Evolutionary conservation across 2,888 invertebrate genomes (phyloP).

Genomic region (Gibbula magus): DNA sequence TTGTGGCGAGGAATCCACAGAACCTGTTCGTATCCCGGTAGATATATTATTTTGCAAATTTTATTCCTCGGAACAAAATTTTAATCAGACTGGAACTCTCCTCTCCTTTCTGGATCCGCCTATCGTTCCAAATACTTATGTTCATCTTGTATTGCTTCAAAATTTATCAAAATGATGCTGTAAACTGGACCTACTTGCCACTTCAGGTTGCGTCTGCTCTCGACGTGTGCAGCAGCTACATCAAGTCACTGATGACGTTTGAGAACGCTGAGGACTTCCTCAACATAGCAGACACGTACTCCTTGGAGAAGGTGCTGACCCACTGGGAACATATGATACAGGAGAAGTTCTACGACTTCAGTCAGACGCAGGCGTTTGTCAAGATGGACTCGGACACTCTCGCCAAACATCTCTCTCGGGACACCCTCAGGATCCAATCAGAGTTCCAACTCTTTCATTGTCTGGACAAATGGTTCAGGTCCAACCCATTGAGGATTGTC

Average conservation of each 20-base stretch:
- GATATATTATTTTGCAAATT: no score
- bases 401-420: constrained; percentile 61
- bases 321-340: constrained; percentile 71
- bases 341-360: constrained; percentile 70
- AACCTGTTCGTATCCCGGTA: no score
- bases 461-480: constrained; percentile 68
- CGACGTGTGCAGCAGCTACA: constrained; percentile 72
- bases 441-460: constrained; percentile 68
- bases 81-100: no score
- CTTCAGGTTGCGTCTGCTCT: constrained; percentile 69
- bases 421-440: constrained; percentile 60
- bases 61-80: no score
- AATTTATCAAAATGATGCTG: no score
- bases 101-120: no score
- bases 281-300: constrained; percentile 71
- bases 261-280: constrained; percentile 72
- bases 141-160: no score
- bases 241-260: constrained; percentile 71
- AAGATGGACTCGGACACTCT: constrained; percentile 63
- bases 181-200: no score
- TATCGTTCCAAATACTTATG: no score
- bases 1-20: no score
- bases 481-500: constrained; percentile 54
- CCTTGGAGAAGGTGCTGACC: constrained; percentile 63
- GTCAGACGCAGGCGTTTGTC: constrained; percentile 64